Percentiles rank a stretch among this genome's conserved stretches.
Evolutionary conservation across 2,113 vertebrate species (phyloP).

Genomic region (Enhydra lutris): DNA sequence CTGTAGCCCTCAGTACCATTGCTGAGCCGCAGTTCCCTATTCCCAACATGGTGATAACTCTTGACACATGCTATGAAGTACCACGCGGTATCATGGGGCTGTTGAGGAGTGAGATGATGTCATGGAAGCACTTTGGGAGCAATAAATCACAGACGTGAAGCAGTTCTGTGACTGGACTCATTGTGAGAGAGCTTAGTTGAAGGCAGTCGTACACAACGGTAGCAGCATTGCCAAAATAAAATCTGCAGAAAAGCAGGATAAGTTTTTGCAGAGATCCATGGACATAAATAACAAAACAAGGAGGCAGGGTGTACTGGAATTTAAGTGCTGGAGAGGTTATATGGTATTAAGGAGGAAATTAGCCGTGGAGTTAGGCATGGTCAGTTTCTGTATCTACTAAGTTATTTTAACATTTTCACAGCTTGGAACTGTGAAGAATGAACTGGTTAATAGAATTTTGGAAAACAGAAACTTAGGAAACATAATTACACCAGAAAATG

Average conservation of each 20-base stretch:
- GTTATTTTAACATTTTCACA: background rate
- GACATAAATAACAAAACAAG: background rate
- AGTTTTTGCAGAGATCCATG: background rate
- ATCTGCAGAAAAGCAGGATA: background rate
- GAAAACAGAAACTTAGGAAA: slow-evolving; percentile 6
- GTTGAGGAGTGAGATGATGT: background rate
- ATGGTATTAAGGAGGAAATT: background rate
- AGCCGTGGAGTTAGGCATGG: background rate
- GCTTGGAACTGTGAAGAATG: background rate
- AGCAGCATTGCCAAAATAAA: background rate
- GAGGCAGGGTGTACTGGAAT: background rate
- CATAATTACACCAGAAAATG: background rate
- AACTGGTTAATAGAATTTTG: background rate
- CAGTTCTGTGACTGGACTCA: background rate
- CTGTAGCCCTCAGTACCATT: background rate
- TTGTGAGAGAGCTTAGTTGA: background rate
- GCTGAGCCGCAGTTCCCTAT: background rate
- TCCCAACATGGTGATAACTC: background rate
- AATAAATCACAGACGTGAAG: background rate
- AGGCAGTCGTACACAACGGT: background rate
- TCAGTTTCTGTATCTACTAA: background rate
- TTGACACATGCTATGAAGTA: background rate
- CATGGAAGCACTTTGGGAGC: background rate
- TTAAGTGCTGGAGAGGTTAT: background rate
- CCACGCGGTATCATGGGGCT: background rate